These are phyloP conservation scores for Acromyrmex echinatior DNA, from an alignment of 1,140 invertebrate species.

Conservation along the genomic window DNA sequence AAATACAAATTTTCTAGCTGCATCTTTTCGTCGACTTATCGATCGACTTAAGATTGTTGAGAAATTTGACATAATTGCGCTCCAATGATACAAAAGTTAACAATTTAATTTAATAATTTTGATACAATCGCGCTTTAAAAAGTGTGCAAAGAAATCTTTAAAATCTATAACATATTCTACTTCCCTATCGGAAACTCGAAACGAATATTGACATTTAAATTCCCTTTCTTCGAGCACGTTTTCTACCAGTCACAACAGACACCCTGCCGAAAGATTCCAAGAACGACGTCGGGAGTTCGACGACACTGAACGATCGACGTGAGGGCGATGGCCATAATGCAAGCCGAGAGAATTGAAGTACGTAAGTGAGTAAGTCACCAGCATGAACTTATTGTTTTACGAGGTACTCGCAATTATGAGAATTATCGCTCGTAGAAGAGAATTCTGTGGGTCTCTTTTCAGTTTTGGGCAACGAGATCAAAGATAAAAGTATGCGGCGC, in stretches of 20 bases:
- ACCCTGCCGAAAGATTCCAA: slow-evolving; percentile 41
- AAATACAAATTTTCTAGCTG: background rate
- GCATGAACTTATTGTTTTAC: background rate
- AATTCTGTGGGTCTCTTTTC: slow-evolving; percentile 61
- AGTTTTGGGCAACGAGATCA: background rate
- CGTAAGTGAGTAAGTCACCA: background rate
- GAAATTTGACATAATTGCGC: background rate
- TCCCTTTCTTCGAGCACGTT: background rate
- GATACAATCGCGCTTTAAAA: background rate
- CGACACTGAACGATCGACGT: slow-evolving; percentile 30
- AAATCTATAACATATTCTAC: background rate
- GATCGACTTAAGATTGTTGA: background rate
- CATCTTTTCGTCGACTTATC: background rate
- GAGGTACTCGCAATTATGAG: slow-evolving; percentile 16
- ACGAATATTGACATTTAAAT: slow-evolving; percentile 25
- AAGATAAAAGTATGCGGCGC: slow-evolving; percentile 13
- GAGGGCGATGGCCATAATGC: slow-evolving; percentile 30
- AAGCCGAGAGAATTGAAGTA: slow-evolving; percentile 27
- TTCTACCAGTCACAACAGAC: slow-evolving; percentile 31
- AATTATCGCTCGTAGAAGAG: slow-evolving; percentile 43
- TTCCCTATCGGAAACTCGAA: background rate
- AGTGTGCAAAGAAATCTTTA: background rate
- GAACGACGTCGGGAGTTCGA: slow-evolving; percentile 41
- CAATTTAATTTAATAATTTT: background rate
- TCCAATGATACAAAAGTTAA: background rate